Conservation (phyloP, 2,797 vertebrate species). For the Octomys mimax region DNA sequence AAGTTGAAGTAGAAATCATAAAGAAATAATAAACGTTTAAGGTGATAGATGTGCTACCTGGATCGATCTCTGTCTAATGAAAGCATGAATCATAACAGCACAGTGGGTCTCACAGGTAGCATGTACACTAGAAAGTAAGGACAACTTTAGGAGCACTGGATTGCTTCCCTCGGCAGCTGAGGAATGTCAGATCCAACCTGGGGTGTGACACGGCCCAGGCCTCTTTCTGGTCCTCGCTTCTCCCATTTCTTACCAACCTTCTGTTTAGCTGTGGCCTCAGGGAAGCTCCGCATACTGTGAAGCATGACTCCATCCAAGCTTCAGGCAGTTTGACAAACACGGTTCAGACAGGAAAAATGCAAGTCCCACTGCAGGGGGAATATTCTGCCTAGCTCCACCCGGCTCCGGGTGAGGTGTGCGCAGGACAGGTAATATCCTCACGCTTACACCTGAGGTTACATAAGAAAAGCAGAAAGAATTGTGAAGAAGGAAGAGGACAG, state of each 20-base stretch:
- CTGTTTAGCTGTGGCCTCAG: background rate
- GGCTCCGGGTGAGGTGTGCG: background rate
- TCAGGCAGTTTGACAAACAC: background rate
- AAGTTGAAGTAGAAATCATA: background rate
- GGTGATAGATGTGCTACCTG: background rate
- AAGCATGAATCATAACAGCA: background rate
- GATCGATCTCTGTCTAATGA: too few relatives aligned
- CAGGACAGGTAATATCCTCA: background rate
- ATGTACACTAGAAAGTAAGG: background rate
- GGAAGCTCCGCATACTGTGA: background rate
- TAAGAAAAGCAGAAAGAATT: background rate
- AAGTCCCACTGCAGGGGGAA: background rate
- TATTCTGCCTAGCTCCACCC: background rate
- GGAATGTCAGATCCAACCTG: background rate
- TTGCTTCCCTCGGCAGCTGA: background rate
- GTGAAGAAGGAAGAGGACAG: background rate
- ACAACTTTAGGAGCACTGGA: background rate
- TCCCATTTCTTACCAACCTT: background rate
- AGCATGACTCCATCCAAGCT: background rate
- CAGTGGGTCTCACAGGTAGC: background rate
- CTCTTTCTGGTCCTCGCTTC: background rate
- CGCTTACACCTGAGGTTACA: background rate
- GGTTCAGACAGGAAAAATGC: background rate
- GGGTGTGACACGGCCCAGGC: background rate
- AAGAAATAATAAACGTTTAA: background rate